Evolutionary conservation across 2,113 vertebrate species (phyloP).

Genomic region (Aix galericulata): DNA sequence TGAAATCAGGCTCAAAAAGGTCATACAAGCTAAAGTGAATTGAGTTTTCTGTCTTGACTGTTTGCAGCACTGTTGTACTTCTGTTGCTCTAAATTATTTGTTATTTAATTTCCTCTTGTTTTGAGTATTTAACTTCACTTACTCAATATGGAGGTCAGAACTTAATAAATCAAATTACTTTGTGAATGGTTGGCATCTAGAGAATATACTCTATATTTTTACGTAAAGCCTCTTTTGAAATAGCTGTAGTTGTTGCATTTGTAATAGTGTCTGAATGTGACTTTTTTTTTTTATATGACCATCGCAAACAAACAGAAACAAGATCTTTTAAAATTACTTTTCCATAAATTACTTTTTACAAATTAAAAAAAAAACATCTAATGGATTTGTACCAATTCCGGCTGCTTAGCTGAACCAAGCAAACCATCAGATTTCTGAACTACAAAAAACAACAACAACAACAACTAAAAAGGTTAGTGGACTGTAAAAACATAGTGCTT

Average conservation of each 20-base stretch:
- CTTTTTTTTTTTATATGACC: neutral
- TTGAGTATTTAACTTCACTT: neutral
- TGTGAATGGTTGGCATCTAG: neutral
- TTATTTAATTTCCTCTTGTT: neutral
- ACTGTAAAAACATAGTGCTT: neutral
- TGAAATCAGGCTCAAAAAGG: neutral
- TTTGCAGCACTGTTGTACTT: neutral
- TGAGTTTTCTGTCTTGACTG: neutral
- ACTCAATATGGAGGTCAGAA: neutral
- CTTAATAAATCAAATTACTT: neutral
- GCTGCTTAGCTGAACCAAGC: neutral
- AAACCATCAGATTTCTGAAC: neutral
- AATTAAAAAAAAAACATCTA: neutral
- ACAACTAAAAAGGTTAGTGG: neutral
- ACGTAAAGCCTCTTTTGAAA: neutral
- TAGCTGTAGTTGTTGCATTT: neutral
- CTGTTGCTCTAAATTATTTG: neutral
- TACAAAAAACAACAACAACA: neutral
- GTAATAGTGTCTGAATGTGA: neutral
- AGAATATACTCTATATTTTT: neutral
- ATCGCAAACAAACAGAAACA: fast-evolving
- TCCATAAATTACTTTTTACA: neutral
- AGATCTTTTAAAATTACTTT: neutral
- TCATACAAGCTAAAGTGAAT: neutral
- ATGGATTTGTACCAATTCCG: neutral